phyloP scores from a whole-genome alignment of 2,888 invertebrate genomes.

The Eupithecia pulchellata region DNA sequence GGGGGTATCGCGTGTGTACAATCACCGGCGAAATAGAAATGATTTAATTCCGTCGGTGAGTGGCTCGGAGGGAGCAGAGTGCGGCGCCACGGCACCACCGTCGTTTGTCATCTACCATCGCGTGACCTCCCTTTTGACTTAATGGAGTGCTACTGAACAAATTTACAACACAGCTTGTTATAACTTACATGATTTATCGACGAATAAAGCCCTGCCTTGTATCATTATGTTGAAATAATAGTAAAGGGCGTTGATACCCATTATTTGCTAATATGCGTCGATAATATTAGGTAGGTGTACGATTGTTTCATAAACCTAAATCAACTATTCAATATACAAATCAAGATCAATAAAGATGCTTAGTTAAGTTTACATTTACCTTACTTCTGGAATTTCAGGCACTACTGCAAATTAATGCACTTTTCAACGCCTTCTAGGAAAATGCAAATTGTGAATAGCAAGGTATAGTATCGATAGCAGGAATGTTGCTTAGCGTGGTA shows the following conservation, averaged over 20 bases:
- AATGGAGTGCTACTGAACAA: constrained; percentile 75
- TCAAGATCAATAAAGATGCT: background rate
- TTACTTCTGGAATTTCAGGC: constrained; percentile 5
- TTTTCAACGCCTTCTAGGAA: constrained; percentile 26
- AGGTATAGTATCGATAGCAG: constrained; percentile 34
- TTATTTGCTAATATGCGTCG: background rate
- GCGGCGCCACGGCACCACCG: constrained; percentile 29
- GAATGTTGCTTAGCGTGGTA: constrained; percentile 30
- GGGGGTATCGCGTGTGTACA: constrained; percentile 70
- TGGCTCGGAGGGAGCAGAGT: constrained; percentile 62
- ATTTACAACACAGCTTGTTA: constrained; percentile 64
- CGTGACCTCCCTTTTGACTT: constrained; percentile 78
- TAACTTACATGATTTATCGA: constrained; percentile 62
- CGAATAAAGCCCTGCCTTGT: constrained; percentile 7
- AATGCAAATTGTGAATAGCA: constrained; percentile 30
- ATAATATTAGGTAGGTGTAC: background rate
- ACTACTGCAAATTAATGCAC: constrained; percentile 7
- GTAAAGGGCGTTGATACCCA: background rate
- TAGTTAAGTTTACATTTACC: background rate
- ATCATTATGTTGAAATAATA: constrained; percentile 8
- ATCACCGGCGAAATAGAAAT: constrained; percentile 76
- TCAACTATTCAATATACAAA: background rate
- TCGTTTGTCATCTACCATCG: constrained; percentile 68
- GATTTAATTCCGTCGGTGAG: constrained; percentile 77
- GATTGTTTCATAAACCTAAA: background rate